Evolutionary conservation across 2,797 vertebrate genomes (phyloP), one percentile per base, ranked within the genome.

Genomic region (Vespertilio murinus): DNA sequence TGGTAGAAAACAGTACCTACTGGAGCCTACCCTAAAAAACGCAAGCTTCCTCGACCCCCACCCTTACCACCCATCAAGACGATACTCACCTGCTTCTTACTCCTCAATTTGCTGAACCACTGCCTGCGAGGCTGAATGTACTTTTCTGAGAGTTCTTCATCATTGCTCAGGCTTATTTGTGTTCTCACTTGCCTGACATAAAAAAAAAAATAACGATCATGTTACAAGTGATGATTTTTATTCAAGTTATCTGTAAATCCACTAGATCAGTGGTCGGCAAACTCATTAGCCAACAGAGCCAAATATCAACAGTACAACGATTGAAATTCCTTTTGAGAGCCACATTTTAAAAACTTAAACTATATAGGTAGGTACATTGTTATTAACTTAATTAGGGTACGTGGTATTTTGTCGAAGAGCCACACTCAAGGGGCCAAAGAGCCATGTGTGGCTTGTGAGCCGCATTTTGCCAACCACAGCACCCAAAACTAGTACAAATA

Each of bases 161-260:
- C 97, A 61, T 80, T 40, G 14, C 96, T 97, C 80, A 98, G 81
- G 74, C 96, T 97, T 93, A 98, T 93, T 79, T 97, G 96, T 65
- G 98, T 97, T 94, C 96, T 97, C 70, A 95, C 97, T 95, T 97
- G 97, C 81, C 98, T 98, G 78, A 86, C 89, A 95, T 94, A 90
- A 77, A 77, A 96, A 96, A 96, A 10, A 28, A 42, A 13, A 30
- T 10, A 30, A 94, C 35, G 96, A 25, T 5, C 88, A 56, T 23
- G 59, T 88, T 52, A 88, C 20, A 81, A 91, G 65, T 22, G 33
- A 77, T 54, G 81, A 45, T 88, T 82, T 28, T 17, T 13, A 61
- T 54, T 8, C n/a, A 79, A 7, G 3, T 8, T 79, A 35, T 73
- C 61, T 75, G 56, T 6, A 45, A 71, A 90, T 42, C 38, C 40